A percentile compares a stretch with the other conserved stretches of the same genome.
phyloP scores from a whole-genome alignment of 2,113 vertebrate genomes.

The Atrichornis clamosus region DNA sequence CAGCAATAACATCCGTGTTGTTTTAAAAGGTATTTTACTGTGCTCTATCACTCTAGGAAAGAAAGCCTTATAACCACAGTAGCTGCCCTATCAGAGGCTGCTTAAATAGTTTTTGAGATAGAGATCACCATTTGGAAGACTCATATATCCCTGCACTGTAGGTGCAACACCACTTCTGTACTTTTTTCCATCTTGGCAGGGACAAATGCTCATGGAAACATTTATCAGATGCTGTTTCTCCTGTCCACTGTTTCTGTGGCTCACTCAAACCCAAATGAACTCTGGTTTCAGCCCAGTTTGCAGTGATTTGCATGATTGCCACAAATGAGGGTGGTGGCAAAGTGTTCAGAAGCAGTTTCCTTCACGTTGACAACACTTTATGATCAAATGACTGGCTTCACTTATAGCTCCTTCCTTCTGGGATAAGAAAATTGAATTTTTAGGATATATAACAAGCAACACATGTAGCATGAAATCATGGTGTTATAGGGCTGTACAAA shows the following conservation, averaged over 20 bases:
- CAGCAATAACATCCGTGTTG: conserved; percentile 31
- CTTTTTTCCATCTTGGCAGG: not conserved
- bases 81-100: conserved; percentile 37
- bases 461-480: conserved; percentile 12
- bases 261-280: not conserved
- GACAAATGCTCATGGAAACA: not conserved
- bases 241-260: not conserved
- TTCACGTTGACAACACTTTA: conserved; percentile 7
- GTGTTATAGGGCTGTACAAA: not conserved
- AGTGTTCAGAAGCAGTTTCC: not conserved
- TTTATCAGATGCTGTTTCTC: not conserved
- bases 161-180: not conserved
- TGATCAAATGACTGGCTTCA: conserved; percentile 23
- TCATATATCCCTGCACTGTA: conserved; percentile 32
- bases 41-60: conserved; percentile 18
- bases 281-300: not conserved
- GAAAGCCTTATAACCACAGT: conserved; percentile 42
- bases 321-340: conserved; percentile 4
- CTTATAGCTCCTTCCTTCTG: conserved; percentile 31
- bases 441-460: conserved; percentile 15
- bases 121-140: conserved; percentile 54
- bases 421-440: conserved; percentile 59
- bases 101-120: conserved; percentile 67
- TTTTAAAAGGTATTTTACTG: conserved; percentile 38
- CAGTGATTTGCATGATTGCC: conserved; percentile 33